These are phyloP conservation scores for Oreonectes daqikongensis DNA, from an alignment of 2,797 vertebrate species.

Conservation along the genomic window DNA sequence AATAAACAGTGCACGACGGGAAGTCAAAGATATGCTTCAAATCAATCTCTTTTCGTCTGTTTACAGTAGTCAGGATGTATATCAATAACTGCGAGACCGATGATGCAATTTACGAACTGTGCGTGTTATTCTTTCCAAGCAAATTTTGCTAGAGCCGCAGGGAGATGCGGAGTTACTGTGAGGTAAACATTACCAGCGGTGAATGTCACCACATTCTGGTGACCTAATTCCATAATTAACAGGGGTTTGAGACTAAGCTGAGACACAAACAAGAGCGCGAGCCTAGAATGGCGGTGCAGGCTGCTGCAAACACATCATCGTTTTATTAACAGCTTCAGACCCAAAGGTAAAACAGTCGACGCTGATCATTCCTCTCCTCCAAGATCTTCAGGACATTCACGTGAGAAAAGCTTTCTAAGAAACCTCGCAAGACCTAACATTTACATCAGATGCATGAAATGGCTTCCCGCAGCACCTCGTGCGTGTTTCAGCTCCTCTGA, in stretches of 20 bases:
- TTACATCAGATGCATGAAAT: slow-evolving; percentile 26
- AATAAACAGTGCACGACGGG: slow-evolving; percentile 24
- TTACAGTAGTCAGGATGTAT: slow-evolving; percentile 52
- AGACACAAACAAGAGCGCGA: slow-evolving; percentile 58
- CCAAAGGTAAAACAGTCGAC: neutral
- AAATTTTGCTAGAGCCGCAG: slow-evolving; percentile 66
- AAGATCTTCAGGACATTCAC: neutral
- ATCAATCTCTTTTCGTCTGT: slow-evolving; percentile 53
- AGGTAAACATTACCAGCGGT: slow-evolving; percentile 55
- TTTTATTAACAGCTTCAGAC: slow-evolving; percentile 17
- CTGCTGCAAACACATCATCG: slow-evolving; percentile 18
- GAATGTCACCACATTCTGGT: slow-evolving; percentile 64
- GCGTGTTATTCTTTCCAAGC: slow-evolving; percentile 66
- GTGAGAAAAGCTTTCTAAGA: slow-evolving; percentile 39
- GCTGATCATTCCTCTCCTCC: slow-evolving; percentile 11
- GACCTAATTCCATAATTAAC: slow-evolving; percentile 65
- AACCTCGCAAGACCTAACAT: slow-evolving; percentile 21
- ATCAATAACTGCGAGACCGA: slow-evolving; percentile 66
- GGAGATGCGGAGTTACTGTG: slow-evolving; percentile 56
- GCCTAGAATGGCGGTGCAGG: neutral
- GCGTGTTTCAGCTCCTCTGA: slow-evolving; percentile 30
- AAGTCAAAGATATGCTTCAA: slow-evolving; percentile 17
- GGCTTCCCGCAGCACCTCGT: slow-evolving; percentile 20
- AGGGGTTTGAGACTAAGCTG: slow-evolving; percentile 51
- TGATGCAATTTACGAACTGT: slow-evolving; percentile 66